Base-by-base conservation (phyloP, 2,113 vertebrate species). In the Petroica traversi region DNA sequence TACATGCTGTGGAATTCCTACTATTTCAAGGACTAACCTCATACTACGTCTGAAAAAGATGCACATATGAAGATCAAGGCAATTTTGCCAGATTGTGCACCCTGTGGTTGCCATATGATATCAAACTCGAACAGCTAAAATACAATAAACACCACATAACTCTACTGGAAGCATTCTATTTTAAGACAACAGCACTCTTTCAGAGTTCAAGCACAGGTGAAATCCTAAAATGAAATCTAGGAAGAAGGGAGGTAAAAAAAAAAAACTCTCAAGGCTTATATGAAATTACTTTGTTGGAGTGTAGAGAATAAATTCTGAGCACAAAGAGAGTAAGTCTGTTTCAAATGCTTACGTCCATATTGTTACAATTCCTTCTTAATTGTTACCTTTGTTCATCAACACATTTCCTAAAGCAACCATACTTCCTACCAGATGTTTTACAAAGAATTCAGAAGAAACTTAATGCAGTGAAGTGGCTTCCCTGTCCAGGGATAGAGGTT, bases 191-290 rank as follows among this genome's bases (percentile, higher is more conserved):
- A 3, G 15, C 41, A 52, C 22, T 62, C 24, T 57, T 81, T 51
- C 55, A 84, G 72, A 86, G 43, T 69, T 86, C 72, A 95, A 87
- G 20, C 29, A 31, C 13, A 88, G 67, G 12, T 41, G 14, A 80
- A 92, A 86, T 57, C 15, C 49, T 80, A 46, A 77, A 79, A 87
- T 59, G 48, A 86, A 89, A 84, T 31, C 2, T 4, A 5, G n/a
- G 20, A 19, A 10, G 7, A 5, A 5, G 6, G 1, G 2, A 10
- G 3, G 8, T 7, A 2, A 4, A 9, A 26, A 54, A 33, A 14
- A 7, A 4, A 19, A 69, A 25, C 9, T 14, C 7, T 4, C 31
- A 51, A 38, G 7, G 5, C 1, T 85, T 43, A 29, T 55, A 78
- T 61, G 57, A 85, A 89, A 74, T 46, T n/a, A 28, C 16, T n/a